Evolutionary conservation across 2,888 invertebrate genomes (phyloP).

Genomic region (Suillia variegata): DNA sequence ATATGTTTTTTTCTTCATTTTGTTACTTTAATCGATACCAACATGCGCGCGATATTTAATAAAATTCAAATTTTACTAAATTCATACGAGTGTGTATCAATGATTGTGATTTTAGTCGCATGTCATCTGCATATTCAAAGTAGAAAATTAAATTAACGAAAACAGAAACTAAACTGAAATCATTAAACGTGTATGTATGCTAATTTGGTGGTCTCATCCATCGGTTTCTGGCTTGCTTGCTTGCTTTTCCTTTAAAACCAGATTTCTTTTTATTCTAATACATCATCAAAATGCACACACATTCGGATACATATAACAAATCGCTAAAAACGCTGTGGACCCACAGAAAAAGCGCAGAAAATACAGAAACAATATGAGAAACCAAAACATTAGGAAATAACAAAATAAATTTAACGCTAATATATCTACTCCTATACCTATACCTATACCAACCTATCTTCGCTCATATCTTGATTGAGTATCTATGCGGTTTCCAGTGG

Average conservation of each 20-base stretch:
- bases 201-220: conserved; percentile 45
- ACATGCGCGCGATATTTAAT: too few relatives aligned
- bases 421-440: conserved; percentile 26
- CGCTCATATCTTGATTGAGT: conserved; percentile 1
- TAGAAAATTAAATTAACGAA: conserved; percentile 4
- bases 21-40: too few relatives aligned
- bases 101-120: too few relatives aligned
- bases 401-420: conserved; percentile 12
- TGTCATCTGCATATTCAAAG: background rate
- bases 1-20: background rate
- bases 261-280: background rate
- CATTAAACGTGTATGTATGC: conserved; percentile 50
- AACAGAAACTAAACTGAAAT: conserved; percentile 22
- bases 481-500: background rate
- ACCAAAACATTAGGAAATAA: conserved; percentile 16
- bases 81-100: too few relatives aligned
- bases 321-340: background rate
- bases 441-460: too few relatives aligned
- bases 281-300: background rate
- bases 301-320: background rate
- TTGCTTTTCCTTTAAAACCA: background rate
- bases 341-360: too few relatives aligned
- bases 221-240: background rate
- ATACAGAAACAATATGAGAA: background rate
- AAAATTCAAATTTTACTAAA: too few relatives aligned